Percentiles rank a stretch among this genome's conserved stretches.
phyloP scores from a whole-genome alignment of 1,140 invertebrate genomes.

The Medauroidea extradentata region DNA sequence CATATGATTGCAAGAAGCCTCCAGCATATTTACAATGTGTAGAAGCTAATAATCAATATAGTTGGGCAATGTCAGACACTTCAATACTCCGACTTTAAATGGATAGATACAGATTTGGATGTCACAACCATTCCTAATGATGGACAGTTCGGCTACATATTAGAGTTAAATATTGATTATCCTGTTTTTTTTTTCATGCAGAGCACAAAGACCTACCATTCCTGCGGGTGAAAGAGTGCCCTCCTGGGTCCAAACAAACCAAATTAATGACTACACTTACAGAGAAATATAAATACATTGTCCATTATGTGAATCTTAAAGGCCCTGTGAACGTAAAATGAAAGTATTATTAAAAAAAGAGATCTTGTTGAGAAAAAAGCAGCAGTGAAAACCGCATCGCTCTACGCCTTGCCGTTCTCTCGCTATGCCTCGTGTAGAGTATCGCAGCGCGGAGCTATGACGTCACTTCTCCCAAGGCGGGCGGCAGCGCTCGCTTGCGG shows the following conservation, averaged over 20 bases:
- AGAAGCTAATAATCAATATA: slow-evolving; percentile 30
- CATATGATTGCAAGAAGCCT: slow-evolving; percentile 10
- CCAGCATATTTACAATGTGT: slow-evolving; percentile 22
- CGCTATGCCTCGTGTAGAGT: too few relatives aligned
- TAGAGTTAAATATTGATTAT: slow-evolving; percentile 35
- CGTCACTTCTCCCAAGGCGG: too few relatives aligned
- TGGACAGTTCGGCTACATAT: not conserved
- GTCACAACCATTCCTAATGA: slow-evolving; percentile 7
- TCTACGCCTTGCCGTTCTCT: too few relatives aligned
- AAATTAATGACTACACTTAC: slow-evolving; percentile 21
- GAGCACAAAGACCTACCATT: slow-evolving; percentile 42
- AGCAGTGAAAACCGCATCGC: too few relatives aligned
- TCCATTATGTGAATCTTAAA: slow-evolving; percentile 32
- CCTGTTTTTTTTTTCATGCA: slow-evolving; percentile 30
- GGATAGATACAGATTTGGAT: slow-evolving; percentile 7
- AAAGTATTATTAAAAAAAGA: too few relatives aligned
- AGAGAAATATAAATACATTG: slow-evolving; percentile 28
- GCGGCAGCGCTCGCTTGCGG: too few relatives aligned
- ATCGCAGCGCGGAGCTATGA: too few relatives aligned
- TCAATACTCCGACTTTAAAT: slow-evolving; percentile 20
- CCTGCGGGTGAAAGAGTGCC: slow-evolving; percentile 30
- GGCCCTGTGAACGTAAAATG: too few relatives aligned
- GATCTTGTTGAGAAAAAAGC: too few relatives aligned
- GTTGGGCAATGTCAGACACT: slow-evolving; percentile 24
- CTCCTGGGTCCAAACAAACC: slow-evolving; percentile 13